Conservation (phyloP, 2,113 vertebrate genomes). For the cat (Felis catus) region DNA sequence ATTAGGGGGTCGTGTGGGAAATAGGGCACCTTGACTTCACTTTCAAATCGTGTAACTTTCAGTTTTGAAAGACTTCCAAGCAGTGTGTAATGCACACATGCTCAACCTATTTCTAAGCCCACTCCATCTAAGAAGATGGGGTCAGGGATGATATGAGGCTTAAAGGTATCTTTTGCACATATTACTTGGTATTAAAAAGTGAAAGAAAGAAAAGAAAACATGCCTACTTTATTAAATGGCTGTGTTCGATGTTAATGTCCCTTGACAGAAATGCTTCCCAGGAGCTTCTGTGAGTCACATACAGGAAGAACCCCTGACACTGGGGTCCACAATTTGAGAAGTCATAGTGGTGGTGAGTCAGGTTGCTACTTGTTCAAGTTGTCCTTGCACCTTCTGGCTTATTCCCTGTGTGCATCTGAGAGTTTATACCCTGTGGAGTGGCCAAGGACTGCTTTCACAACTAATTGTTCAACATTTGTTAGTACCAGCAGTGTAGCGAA, state of each 20-base stretch:
- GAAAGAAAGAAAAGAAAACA: not conserved
- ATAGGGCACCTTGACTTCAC: not conserved
- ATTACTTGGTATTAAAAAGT: not conserved
- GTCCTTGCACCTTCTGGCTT: not conserved
- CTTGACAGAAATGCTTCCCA: not conserved
- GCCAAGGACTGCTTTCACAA: not conserved
- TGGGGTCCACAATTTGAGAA: not conserved
- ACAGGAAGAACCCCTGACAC: not conserved
- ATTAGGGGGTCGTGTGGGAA: not conserved
- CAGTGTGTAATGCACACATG: not conserved
- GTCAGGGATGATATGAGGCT: not conserved
- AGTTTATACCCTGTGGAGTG: not conserved
- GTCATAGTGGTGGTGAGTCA: not conserved
- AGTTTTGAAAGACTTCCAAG: not conserved
- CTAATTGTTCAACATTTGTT: not conserved
- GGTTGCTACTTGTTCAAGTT: not conserved
- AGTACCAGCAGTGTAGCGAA: not conserved
- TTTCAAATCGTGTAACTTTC: not conserved
- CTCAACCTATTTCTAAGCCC: not conserved
- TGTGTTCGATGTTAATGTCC: not conserved
- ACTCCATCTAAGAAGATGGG: not conserved
- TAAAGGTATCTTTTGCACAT: not conserved
- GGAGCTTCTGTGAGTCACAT: not conserved
- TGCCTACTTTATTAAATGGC: not conserved
- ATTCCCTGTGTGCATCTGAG: not conserved